Evolutionary conservation across 2,113 vertebrate species (phyloP).

Genomic region (Notarius lentiginosus): DNA sequence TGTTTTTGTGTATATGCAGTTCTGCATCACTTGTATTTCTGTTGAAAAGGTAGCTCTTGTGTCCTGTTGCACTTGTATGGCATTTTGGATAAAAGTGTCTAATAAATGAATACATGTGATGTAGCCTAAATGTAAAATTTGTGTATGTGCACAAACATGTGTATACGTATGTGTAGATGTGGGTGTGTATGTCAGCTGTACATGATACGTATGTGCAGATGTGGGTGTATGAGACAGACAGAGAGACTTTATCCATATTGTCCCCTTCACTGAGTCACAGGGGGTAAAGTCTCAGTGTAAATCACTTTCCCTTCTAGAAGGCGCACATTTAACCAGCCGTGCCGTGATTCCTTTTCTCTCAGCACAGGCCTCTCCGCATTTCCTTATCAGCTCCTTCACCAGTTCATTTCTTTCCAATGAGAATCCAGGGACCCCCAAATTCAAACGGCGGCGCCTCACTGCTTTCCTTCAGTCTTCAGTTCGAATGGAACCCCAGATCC

Average conservation of each 20-base stretch:
- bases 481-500: slow-evolving; percentile 97
- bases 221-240: slow-evolving; percentile 19
- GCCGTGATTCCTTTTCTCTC: slow-evolving; percentile 84
- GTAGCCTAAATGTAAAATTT: not conserved
- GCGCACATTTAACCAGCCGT: slow-evolving; percentile 86
- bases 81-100: not conserved
- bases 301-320: slow-evolving; percentile 89
- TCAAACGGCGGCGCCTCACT: slow-evolving; percentile 89
- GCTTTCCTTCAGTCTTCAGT: slow-evolving; percentile 75
- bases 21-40: not conserved
- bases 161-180: not conserved
- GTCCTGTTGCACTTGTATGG: not conserved
- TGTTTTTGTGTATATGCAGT: not conserved
- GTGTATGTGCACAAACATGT: not conserved
- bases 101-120: not conserved
- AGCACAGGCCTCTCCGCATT: slow-evolving; percentile 72
- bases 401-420: slow-evolving; percentile 93
- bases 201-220: slow-evolving; percentile 19
- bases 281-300: slow-evolving; percentile 90
- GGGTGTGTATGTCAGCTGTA: not conserved
- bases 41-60: not conserved
- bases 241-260: slow-evolving; percentile 57
- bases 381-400: slow-evolving; percentile 96
- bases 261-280: slow-evolving; percentile 85
- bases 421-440: slow-evolving; percentile 92